These are phyloP conservation scores for Orius insidiosus DNA, from an alignment of 1,140 invertebrate genomes.

Conservation along the genomic window DNA sequence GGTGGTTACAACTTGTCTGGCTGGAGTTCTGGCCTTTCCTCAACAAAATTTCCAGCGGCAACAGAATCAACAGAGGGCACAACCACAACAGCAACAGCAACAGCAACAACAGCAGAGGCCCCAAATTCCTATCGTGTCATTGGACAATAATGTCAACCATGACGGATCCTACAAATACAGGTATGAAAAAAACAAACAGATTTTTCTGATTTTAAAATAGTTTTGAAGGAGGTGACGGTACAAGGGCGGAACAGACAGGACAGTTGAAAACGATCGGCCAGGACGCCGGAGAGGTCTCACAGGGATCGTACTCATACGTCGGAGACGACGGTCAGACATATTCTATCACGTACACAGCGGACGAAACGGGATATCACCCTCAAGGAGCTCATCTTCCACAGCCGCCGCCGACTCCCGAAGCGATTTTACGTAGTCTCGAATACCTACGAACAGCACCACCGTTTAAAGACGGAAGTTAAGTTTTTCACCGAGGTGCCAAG, in stretches of 20 bases:
- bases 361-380: constrained; percentile 41
- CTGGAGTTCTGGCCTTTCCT: no score
- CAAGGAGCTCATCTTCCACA: constrained; percentile 43
- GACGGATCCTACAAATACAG: constrained; percentile 20
- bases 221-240: constrained; percentile 31
- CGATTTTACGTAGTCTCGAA: constrained; percentile 43
- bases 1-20: no score
- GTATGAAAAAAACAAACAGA: constrained; percentile 10
- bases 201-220: constrained; percentile 4
- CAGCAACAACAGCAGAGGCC: constrained; percentile 9
- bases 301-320: constrained; percentile 40
- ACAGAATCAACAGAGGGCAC: not conserved
- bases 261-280: constrained; percentile 30
- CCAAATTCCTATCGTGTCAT: constrained; percentile 18
- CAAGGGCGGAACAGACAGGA: constrained; percentile 33
- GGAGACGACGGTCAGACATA: constrained; percentile 41
- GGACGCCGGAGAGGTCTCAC: constrained; percentile 35
- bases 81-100: constrained; percentile 12
- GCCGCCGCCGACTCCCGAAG: constrained; percentile 44
- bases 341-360: constrained; percentile 36
- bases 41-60: constrained; percentile 3
- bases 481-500: no score
- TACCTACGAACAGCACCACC: constrained; percentile 33
- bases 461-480: constrained; percentile 13
- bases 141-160: constrained; percentile 18